Conservation (phyloP, 2,797 vertebrate genomes). For the Dermochelys coriacea region DNA sequence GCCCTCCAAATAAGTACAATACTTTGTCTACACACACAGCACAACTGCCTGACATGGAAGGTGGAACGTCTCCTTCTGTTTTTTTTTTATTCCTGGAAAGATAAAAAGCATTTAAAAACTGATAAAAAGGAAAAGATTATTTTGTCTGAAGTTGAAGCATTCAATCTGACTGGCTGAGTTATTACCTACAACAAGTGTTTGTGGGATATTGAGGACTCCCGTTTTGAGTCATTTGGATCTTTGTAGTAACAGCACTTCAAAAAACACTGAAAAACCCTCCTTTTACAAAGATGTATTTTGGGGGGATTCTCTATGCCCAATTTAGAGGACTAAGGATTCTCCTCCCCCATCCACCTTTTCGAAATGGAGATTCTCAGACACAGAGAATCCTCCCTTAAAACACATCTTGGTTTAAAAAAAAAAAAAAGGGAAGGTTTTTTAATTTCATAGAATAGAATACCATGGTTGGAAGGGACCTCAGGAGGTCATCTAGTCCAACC, state of each 20-base stretch:
- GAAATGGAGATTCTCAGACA: not conserved
- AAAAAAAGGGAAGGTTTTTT: not conserved
- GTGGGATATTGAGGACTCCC: not conserved
- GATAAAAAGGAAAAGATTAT: accelerated
- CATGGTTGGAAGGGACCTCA: too few species aligned
- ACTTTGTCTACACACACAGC: conserved; percentile 92
- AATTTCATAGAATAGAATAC: too few species aligned
- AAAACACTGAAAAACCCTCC: not conserved
- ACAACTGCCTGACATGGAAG: conserved; percentile 98
- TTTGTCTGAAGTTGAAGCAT: not conserved
- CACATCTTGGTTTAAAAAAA: not conserved
- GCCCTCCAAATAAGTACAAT: conserved; percentile 96
- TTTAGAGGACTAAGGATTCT: not conserved
- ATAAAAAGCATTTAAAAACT: not conserved
- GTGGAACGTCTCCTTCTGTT: conserved; percentile 89
- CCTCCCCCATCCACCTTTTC: not conserved
- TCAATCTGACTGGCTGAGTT: accelerated
- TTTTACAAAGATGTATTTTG: not conserved
- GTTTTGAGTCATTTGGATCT: accelerated
- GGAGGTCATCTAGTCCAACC: too few species aligned
- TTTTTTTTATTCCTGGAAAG: conserved; percentile 87
- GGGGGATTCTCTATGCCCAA: not conserved
- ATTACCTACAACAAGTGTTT: accelerated
- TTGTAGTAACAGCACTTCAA: not conserved
- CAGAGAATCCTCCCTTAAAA: not conserved